These are phyloP conservation scores for Takifugu rubripes DNA, from an alignment of 2,797 vertebrate species.

Conservation along the genomic window DNA sequence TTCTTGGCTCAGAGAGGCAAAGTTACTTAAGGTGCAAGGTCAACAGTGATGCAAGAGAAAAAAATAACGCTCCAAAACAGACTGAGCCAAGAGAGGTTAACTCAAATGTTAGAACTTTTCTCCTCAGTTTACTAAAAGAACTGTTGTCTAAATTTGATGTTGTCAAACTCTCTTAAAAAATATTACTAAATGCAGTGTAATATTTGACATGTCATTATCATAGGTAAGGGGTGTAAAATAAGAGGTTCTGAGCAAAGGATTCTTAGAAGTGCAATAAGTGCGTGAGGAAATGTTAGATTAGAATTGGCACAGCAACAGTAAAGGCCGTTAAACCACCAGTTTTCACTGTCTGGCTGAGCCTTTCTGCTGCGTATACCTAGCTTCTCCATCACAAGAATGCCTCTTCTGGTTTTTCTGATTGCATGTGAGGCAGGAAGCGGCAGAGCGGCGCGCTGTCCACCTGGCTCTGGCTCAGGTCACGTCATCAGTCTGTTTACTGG, in stretches of 20 bases:
- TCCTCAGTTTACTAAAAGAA: constrained; percentile 1
- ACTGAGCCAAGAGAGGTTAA: background rate
- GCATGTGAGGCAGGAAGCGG: constrained; percentile 28
- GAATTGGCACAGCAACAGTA: constrained; percentile 23
- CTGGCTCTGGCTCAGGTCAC: constrained; percentile 57
- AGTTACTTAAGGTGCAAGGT: constrained; percentile 19
- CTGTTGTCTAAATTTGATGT: background rate
- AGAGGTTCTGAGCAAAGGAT: no score
- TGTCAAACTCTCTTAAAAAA: background rate
- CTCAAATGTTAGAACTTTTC: constrained; percentile 5
- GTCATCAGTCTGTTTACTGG: constrained; percentile 60
- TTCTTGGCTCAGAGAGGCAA: constrained; percentile 18
- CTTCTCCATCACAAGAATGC: no score
- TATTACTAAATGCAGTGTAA: no score
- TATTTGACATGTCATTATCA: no score
- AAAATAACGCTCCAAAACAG: constrained; percentile 4
- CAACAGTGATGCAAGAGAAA: constrained; percentile 15
- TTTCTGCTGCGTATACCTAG: constrained; percentile 10
- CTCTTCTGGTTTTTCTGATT: no score
- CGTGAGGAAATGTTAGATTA: no score
- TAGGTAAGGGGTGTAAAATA: no score
- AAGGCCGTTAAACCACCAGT: constrained; percentile 34
- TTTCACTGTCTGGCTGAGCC: constrained; percentile 24
- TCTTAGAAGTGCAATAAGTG: no score
- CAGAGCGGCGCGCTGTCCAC: constrained; percentile 24